phyloP scores from a whole-genome alignment of 2,113 vertebrate species.

The Muntiacus reevesi region DNA sequence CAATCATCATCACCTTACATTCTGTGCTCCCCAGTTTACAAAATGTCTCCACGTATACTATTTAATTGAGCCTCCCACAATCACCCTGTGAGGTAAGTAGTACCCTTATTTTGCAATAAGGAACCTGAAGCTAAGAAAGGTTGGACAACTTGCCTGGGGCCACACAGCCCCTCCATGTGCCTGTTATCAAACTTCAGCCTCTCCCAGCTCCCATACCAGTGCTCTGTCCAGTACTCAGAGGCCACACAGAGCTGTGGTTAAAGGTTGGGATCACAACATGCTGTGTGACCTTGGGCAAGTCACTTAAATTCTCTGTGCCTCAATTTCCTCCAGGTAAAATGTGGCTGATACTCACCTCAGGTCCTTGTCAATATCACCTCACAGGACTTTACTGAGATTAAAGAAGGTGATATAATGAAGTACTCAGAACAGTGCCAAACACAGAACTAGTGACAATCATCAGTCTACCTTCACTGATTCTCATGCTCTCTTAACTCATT shows the following conservation, averaged over 20 bases:
- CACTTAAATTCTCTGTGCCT: slow-evolving; percentile 17
- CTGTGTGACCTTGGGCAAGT: not conserved
- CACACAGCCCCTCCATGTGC: accelerated
- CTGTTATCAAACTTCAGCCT: not conserved
- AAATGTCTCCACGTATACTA: not conserved
- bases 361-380: not conserved
- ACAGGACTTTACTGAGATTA: not conserved
- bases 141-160: not conserved
- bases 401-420: slow-evolving; percentile 20
- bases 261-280: not conserved
- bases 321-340: not conserved
- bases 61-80: not conserved
- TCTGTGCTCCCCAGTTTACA: not conserved
- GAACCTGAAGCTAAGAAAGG: not conserved
- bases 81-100: not conserved
- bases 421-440: not conserved
- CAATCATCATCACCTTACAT: not conserved
- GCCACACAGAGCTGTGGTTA: not conserved
- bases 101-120: not conserved
- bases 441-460: slow-evolving; percentile 26
- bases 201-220: not conserved
- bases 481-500: slow-evolving; percentile 33
- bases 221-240: not conserved
- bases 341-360: not conserved
- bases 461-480: not conserved